Base-by-base conservation (phyloP, 2,797 vertebrate species). In the Tachyglossus aculeatus region DNA sequence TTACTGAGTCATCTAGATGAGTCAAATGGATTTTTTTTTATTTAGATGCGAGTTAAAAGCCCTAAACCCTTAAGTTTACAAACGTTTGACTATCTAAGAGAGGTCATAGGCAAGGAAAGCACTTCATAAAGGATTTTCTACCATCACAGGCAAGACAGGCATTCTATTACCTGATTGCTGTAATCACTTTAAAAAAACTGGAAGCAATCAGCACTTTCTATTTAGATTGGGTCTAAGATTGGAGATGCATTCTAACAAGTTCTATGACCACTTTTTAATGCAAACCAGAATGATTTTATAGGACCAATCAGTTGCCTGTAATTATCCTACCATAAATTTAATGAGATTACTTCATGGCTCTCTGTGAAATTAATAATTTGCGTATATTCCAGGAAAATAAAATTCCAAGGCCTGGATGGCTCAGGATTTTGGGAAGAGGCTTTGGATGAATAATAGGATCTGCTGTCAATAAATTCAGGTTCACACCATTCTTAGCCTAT, bases 331-430 rank as follows among this genome's bases (percentile, higher is more conserved):
- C 24, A n/a, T n/a, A n/a, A n/a, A n/a, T n/a, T n/a, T n/a, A n/a
- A n/a, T n/a, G n/a, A n/a, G n/a, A n/a, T n/a, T n/a, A n/a, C n/a
- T 87, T 83, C 82, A 88, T 89, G 84, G 78, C 77, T 87, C 85
- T 81, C 88, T 82, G 87, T 88, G 85, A 89, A 87, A 88, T 88
- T 85, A 85, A 74, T 77, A 15, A 74, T 85, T 85, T 83, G 83
- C 89, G 76, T 82, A 87, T 89, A 77, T 78, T 44, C 69, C 77
- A 82, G 82, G 86, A 71, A 89, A 87, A 87, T 74, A 79, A 86
- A 88, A 88, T 86, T 80, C 87, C 75, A 33, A 54, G 77, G 67
- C 67, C 57, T 6, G 13, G 78, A 43, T 22, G 56, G 65, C n/a
- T n/a, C n/a, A n/a, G n/a, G n/a, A n/a, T n/a, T n/a, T n/a, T n/a